Percentiles rank a stretch among this genome's conserved stretches.
Conservation (phyloP, 2,797 vertebrate species). For the Gymnothorax reevesii region DNA sequence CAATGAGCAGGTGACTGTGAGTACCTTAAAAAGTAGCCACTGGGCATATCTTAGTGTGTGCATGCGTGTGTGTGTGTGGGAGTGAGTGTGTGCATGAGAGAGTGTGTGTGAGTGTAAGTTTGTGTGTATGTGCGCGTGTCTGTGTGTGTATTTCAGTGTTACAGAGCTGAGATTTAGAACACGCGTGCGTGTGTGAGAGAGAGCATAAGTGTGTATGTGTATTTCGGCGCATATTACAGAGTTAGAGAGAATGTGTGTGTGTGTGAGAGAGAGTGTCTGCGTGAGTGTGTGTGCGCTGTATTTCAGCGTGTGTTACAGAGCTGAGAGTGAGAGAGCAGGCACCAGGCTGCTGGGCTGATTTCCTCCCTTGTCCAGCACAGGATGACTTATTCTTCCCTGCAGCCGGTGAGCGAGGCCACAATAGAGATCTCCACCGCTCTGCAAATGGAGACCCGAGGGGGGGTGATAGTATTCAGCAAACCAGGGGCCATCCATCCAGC, state of each 20-base stretch:
- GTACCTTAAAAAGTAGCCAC: too few relatives aligned
- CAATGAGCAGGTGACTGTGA: too few relatives aligned
- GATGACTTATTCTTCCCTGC: neutral
- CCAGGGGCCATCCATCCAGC: constrained; percentile 4
- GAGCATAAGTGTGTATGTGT: too few relatives aligned
- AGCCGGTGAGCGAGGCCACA: neutral
- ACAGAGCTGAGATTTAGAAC: neutral
- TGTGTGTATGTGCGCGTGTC: too few relatives aligned
- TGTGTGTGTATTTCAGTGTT: neutral
- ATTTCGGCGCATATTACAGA: too few relatives aligned
- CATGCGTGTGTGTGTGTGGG: neutral
- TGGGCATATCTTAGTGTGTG: neutral
- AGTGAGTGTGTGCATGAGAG: too few relatives aligned
- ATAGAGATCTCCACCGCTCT: neutral
- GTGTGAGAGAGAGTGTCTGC: neutral
- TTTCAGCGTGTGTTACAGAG: too few relatives aligned
- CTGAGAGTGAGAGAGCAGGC: too few relatives aligned
- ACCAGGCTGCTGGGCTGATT: neutral
- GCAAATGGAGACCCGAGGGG: neutral
- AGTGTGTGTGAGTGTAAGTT: neutral
- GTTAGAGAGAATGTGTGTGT: neutral
- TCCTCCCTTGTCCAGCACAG: neutral
- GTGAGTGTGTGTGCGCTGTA: too few relatives aligned
- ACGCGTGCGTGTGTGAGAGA: neutral
- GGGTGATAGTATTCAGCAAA: neutral